Conservation (phyloP, 1,140 invertebrate genomes). For the Plodia interpunctella region DNA sequence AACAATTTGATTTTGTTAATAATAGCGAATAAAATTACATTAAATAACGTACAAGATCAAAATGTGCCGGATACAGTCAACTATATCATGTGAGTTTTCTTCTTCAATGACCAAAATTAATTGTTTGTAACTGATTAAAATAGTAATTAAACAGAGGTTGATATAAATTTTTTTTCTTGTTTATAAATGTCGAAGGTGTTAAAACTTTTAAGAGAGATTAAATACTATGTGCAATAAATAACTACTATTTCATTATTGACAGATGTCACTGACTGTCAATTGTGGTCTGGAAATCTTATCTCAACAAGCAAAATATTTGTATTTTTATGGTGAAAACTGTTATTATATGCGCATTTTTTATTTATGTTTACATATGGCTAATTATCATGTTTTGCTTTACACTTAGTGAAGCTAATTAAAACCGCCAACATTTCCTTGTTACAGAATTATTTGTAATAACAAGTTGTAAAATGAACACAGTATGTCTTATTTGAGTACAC, state of each 20-base stretch:
- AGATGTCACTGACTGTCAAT: slow-evolving; percentile 65
- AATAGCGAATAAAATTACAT: slow-evolving; percentile 12
- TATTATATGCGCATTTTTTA: not conserved
- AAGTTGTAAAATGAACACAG: slow-evolving; percentile 68
- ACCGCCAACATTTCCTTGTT: slow-evolving; percentile 46
- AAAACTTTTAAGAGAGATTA: too few relatives aligned
- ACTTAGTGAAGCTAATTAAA: slow-evolving; percentile 33
- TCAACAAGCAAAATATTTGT: slow-evolving; percentile 46
- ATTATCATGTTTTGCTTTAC: too few relatives aligned
- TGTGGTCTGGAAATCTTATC: slow-evolving; percentile 30
- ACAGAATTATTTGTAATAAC: slow-evolving; percentile 50
- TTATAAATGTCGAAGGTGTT: not conserved
- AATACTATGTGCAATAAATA: too few relatives aligned
- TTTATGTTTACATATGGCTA: too few relatives aligned
- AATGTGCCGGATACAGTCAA: slow-evolving; percentile 32
- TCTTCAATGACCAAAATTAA: slow-evolving; percentile 11
- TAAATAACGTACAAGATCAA: slow-evolving; percentile 25
- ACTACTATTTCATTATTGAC: slow-evolving; percentile 37
- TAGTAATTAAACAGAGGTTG: too few relatives aligned
- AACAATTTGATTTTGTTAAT: slow-evolving; percentile 11
- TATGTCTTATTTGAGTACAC: slow-evolving; percentile 76
- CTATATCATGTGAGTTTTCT: slow-evolving; percentile 44
- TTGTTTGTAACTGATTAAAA: not conserved
- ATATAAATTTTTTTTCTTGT: too few relatives aligned
- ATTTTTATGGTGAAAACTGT: slow-evolving; percentile 35